phyloP scores from a whole-genome alignment of 35 echinoderm and acorn worm species.

The Stichopus chloronotus region DNA sequence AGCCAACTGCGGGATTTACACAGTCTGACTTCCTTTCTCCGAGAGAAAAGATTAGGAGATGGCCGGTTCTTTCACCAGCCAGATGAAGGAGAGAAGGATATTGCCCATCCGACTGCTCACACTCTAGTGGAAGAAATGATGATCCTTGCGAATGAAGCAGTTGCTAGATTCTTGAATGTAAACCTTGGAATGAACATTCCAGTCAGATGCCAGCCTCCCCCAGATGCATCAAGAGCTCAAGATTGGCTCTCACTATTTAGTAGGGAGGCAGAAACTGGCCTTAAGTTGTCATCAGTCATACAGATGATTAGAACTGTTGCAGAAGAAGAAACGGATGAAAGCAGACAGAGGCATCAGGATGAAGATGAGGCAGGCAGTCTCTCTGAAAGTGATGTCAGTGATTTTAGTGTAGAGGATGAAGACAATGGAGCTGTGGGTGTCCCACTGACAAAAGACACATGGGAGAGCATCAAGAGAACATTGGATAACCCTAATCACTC shows the following conservation, averaged over 20 bases:
- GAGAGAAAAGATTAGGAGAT: slow-evolving; percentile 57
- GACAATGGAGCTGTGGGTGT: slow-evolving; percentile 72
- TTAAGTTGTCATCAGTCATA: slow-evolving; percentile 23
- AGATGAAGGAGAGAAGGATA: slow-evolving; percentile 49
- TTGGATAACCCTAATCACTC: background rate
- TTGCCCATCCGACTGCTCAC: slow-evolving; percentile 68
- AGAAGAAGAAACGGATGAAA: background rate
- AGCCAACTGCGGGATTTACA: slow-evolving; percentile 43
- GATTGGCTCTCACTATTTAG: slow-evolving; percentile 59
- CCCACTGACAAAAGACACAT: slow-evolving; percentile 43
- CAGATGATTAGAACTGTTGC: background rate
- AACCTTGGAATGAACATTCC: slow-evolving; percentile 62
- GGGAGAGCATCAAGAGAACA: slow-evolving; percentile 5
- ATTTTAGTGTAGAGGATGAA: slow-evolving; percentile 34
- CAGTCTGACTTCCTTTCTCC: slow-evolving; percentile 49
- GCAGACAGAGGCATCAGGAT: background rate
- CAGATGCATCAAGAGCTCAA: slow-evolving; percentile 55
- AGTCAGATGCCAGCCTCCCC: slow-evolving; percentile 73
- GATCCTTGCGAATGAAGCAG: slow-evolving; percentile 76
- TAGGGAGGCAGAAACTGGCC: slow-evolving; percentile 42
- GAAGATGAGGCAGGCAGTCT: slow-evolving; percentile 5
- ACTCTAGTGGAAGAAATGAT: slow-evolving; percentile 91
- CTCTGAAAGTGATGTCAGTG: slow-evolving; percentile 26
- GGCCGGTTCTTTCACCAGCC: slow-evolving; percentile 50
- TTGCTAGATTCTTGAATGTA: slow-evolving; percentile 62